Evolutionary conservation across 64 coral and sea anemone species (phyloP).

Genomic region (Dendrophyllia cribrosa): DNA sequence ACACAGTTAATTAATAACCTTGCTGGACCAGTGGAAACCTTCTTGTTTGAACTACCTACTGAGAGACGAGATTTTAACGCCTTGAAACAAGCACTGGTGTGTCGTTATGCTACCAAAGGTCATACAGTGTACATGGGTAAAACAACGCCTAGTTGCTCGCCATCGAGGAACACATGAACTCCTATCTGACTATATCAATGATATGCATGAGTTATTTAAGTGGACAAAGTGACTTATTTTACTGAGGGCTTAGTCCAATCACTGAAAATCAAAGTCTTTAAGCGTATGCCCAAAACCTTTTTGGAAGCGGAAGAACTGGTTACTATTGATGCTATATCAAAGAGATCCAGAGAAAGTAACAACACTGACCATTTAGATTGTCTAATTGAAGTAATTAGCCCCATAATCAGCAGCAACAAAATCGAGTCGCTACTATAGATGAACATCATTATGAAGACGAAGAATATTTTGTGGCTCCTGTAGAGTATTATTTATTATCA

Average conservation of each 20-base stretch:
- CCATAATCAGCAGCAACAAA: no score
- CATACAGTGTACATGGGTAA: background rate
- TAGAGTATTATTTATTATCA: no score
- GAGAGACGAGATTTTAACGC: no score
- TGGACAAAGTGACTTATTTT: slow-evolving; percentile 16
- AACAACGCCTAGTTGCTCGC: background rate
- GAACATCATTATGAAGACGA: no score
- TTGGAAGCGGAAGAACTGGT: background rate
- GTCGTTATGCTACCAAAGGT: background rate
- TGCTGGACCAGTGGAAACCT: no score
- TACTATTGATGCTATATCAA: background rate
- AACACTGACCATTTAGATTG: no score
- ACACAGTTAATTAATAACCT: no score
- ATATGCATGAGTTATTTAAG: slow-evolving; percentile 12
- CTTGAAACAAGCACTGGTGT: background rate
- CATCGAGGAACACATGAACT: background rate
- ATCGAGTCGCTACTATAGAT: no score
- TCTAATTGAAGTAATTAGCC: no score
- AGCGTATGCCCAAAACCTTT: slow-evolving; percentile 23
- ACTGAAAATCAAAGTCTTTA: background rate
- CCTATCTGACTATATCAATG: background rate
- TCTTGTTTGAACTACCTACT: no score
- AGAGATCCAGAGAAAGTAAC: background rate
- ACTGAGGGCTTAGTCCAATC: background rate
- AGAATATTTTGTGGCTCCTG: no score